phyloP scores from a whole-genome alignment of 2,797 vertebrate genomes.

The Rhabdomys pumilio region DNA sequence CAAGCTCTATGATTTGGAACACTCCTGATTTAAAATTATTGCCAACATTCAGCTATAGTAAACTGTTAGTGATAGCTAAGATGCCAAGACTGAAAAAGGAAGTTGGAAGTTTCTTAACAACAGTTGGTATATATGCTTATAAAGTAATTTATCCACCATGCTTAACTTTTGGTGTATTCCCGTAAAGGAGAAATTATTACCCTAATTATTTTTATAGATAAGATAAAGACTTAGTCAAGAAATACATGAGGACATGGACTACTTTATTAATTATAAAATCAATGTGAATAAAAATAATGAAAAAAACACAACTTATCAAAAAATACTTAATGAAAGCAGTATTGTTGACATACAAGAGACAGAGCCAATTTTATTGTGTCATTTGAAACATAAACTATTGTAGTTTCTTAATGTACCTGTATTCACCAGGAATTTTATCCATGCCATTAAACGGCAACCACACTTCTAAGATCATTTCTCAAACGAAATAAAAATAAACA shows the following conservation, averaged over 20 bases:
- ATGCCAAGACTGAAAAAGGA: neutral
- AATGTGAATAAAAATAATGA: conserved; percentile 40
- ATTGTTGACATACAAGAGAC: neutral
- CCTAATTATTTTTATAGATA: neutral
- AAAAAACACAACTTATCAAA: neutral
- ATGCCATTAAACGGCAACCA: neutral
- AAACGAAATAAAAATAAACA: conserved; percentile 7
- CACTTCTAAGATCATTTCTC: neutral
- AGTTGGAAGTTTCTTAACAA: neutral
- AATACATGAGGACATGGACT: neutral
- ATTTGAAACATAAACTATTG: neutral
- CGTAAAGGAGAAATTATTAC: neutral
- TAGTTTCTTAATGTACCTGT: neutral
- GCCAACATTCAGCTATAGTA: neutral
- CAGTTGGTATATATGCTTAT: neutral
- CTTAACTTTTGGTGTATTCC: neutral
- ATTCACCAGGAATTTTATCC: neutral
- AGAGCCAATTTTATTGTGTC: neutral
- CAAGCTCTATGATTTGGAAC: neutral
- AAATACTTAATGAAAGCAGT: neutral
- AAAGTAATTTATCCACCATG: neutral
- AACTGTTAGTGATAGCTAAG: conserved; percentile 14
- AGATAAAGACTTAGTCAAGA: conserved; percentile 2
- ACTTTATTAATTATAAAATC: conserved; percentile 8
- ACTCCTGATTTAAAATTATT: conserved; percentile 12